Evolutionary conservation across 2,113 vertebrate species (phyloP).

Genomic region (Platanista minor): DNA sequence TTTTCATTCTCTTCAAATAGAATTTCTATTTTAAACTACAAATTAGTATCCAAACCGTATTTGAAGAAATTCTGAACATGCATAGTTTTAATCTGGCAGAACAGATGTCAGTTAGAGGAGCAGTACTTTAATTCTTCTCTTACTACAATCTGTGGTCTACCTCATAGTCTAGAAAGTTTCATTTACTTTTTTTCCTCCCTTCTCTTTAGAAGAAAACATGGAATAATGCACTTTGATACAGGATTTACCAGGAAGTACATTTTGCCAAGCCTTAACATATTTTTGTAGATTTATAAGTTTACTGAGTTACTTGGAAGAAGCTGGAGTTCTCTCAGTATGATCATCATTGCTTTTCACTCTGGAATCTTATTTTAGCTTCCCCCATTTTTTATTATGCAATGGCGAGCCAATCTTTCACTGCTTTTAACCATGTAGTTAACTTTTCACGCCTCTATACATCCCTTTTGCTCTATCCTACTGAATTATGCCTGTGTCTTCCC

Average conservation of each 20-base stretch:
- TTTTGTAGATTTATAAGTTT: not conserved
- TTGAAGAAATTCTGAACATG: not conserved
- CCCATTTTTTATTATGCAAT: not conserved
- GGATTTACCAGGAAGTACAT: not conserved
- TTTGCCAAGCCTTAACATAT: not conserved
- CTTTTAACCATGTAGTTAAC: not conserved
- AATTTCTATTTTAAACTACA: constrained; percentile 18
- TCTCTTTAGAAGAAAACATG: not conserved
- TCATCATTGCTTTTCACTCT: not conserved
- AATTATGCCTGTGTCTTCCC: not conserved
- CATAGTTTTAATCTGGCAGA: not conserved
- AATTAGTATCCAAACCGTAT: not conserved
- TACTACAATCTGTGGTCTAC: accelerated
- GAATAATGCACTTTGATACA: not conserved
- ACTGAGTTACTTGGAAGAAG: not conserved
- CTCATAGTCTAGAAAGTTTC: not conserved
- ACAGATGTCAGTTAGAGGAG: not conserved
- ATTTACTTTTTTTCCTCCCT: not conserved
- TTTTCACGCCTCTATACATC: not conserved
- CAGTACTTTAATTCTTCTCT: not conserved
- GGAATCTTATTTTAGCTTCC: not conserved
- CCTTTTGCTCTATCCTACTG: not conserved
- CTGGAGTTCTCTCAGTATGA: not conserved
- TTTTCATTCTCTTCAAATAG: not conserved
- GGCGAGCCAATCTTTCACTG: not conserved